A percentile compares a stretch with the other conserved stretches of the same genome.
phyloP scores from a whole-genome alignment of 2,888 invertebrate species.

The Phaedon cochleariae region DNA sequence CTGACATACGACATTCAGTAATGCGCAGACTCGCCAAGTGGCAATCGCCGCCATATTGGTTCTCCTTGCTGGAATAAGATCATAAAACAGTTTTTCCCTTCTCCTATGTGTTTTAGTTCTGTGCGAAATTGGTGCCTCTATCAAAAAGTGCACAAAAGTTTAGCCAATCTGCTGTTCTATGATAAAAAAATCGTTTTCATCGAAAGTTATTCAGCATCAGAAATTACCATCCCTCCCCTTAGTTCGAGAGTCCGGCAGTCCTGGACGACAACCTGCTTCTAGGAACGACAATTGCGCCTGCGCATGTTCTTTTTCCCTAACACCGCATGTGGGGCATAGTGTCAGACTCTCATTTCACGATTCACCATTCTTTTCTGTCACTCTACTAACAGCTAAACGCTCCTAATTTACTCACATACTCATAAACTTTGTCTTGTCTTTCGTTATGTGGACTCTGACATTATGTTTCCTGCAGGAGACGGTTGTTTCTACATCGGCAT shows the following conservation, averaged over 20 bases:
- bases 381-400: slow-evolving; percentile 54
- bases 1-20: too few species aligned
- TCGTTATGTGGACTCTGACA: slow-evolving; percentile 69
- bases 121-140: too few species aligned
- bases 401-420: slow-evolving; percentile 43
- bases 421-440: slow-evolving; percentile 21
- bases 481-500: slow-evolving; percentile 97
- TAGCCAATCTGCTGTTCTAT: too few species aligned
- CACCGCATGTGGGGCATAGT: slow-evolving; percentile 62
- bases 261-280: slow-evolving; percentile 49
- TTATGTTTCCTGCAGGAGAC: slow-evolving; percentile 90
- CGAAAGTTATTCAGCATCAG: slow-evolving; percentile 7
- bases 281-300: slow-evolving; percentile 55
- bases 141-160: too few species aligned
- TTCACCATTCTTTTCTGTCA: slow-evolving; percentile 44
- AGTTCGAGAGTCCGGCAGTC: slow-evolving; percentile 46
- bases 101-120: too few species aligned
- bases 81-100: too few species aligned
- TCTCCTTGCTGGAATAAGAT: too few species aligned
- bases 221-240: slow-evolving; percentile 10
- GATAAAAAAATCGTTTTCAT: background rate
- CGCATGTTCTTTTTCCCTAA: slow-evolving; percentile 49
- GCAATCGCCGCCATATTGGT: too few species aligned
- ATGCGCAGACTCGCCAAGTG: too few species aligned
- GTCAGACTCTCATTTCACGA: slow-evolving; percentile 61